These are phyloP conservation scores for Gymnogyps californianus DNA, from an alignment of 2,113 vertebrate genomes.

Conservation along the genomic window DNA sequence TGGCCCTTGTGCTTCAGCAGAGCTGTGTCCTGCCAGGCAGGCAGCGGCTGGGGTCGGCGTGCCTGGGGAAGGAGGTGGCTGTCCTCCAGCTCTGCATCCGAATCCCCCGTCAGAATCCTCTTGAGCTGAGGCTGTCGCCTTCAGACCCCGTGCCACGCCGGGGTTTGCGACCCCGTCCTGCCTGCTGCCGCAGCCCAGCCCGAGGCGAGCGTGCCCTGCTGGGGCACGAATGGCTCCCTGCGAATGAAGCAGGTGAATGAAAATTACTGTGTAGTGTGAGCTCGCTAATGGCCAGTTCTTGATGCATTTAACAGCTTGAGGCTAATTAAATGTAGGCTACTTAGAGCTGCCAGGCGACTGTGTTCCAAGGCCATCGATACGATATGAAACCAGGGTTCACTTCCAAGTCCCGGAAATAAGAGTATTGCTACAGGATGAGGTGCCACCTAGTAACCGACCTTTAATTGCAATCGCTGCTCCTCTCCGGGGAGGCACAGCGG, in stretches of 20 bases:
- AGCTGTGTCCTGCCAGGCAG: not conserved
- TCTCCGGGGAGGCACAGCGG: not conserved
- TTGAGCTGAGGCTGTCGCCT: not conserved
- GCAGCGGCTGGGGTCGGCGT: not conserved
- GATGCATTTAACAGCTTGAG: not conserved
- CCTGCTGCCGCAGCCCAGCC: not conserved
- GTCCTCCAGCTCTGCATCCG: not conserved
- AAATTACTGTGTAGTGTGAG: not conserved
- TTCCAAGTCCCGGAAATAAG: not conserved
- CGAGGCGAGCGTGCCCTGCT: not conserved
- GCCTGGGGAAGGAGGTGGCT: not conserved
- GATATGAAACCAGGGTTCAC: not conserved
- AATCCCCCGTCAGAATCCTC: too few relatives aligned
- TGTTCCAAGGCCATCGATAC: not conserved
- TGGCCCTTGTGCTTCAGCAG: not conserved
- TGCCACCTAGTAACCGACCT: not conserved
- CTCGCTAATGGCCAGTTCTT: not conserved
- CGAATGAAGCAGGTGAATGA: not conserved
- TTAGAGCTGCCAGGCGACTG: not conserved
- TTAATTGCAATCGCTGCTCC: too few relatives aligned
- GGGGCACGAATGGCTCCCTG: not conserved
- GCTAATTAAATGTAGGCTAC: not conserved
- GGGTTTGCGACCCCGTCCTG: not conserved
- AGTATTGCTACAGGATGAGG: not conserved
- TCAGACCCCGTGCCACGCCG: accelerated